A percentile compares a stretch with the other conserved stretches of the same genome.
phyloP scores from a whole-genome alignment of 2,113 vertebrate species.

The Phylloscopus whistleri region DNA sequence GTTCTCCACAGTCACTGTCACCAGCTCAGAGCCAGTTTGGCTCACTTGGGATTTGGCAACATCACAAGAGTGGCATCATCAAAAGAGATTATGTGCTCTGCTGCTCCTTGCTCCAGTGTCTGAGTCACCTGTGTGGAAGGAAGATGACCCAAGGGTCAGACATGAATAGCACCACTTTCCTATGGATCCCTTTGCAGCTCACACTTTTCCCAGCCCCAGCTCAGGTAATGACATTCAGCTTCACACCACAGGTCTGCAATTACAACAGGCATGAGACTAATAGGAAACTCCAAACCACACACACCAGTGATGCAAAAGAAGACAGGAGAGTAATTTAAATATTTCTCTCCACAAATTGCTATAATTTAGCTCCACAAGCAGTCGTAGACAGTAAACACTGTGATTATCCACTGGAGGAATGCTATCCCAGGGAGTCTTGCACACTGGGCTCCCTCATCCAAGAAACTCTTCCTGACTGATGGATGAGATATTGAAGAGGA shows the following conservation, averaged over 20 bases:
- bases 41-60: slow-evolving; percentile 63
- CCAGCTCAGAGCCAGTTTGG: slow-evolving; percentile 68
- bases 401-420: slow-evolving; percentile 53
- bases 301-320: slow-evolving; percentile 40
- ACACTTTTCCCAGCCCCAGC: background rate
- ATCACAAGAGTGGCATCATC: slow-evolving; percentile 74
- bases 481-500: background rate
- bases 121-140: slow-evolving; percentile 73
- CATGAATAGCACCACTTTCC: background rate
- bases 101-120: background rate
- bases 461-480: background rate
- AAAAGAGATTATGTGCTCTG: slow-evolving; percentile 67
- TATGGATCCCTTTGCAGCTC: background rate
- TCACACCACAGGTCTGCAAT: slow-evolving; percentile 48
- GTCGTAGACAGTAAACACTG: background rate
- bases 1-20: slow-evolving; percentile 84
- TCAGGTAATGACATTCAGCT: slow-evolving; percentile 32
- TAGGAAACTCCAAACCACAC: slow-evolving; percentile 37
- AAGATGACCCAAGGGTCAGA: background rate
- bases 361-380: slow-evolving; percentile 53
- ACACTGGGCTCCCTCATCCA: background rate
- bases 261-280: slow-evolving; percentile 34
- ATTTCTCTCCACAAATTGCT: slow-evolving; percentile 53
- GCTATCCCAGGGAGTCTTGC: background rate
- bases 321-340: slow-evolving; percentile 58